Conservation (phyloP, 2,888 invertebrate genomes). For the Teleogryllus oceanicus region DNA sequence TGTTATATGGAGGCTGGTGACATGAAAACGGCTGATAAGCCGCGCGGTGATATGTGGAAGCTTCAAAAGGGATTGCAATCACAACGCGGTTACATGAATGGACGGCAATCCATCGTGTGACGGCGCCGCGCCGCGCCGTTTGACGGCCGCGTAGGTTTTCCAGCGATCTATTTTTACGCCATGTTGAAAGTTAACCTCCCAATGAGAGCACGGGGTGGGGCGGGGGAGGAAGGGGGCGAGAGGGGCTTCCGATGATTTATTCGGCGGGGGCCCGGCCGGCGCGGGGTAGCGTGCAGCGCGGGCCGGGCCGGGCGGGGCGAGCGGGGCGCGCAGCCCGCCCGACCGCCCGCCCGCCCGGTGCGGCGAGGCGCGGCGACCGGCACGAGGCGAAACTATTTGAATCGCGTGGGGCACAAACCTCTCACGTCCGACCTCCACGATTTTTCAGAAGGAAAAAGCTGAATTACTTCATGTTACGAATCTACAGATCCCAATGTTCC, state of each 20-base stretch:
- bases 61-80: slow-evolving; percentile 18
- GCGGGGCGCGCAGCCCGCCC: neutral
- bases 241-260: neutral
- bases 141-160: neutral
- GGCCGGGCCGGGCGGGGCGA: neutral
- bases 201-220: neutral
- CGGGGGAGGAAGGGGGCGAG: neutral
- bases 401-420: too few species aligned
- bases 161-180: neutral
- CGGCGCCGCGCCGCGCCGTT: neutral
- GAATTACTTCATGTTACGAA: too few species aligned
- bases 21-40: slow-evolving; percentile 18
- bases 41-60: slow-evolving; percentile 7
- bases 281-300: neutral
- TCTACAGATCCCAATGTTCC: too few species aligned
- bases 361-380: too few species aligned
- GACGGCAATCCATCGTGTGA: neutral
- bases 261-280: neutral
- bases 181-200: slow-evolving; percentile 18
- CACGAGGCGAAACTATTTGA: too few species aligned
- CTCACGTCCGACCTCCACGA: too few species aligned
- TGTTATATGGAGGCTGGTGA: neutral
- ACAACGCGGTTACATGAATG: neutral
- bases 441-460: too few species aligned
- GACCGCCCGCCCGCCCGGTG: too few species aligned